phyloP scores from a whole-genome alignment of 2,888 invertebrate species.

The Orthosia gracilis region DNA sequence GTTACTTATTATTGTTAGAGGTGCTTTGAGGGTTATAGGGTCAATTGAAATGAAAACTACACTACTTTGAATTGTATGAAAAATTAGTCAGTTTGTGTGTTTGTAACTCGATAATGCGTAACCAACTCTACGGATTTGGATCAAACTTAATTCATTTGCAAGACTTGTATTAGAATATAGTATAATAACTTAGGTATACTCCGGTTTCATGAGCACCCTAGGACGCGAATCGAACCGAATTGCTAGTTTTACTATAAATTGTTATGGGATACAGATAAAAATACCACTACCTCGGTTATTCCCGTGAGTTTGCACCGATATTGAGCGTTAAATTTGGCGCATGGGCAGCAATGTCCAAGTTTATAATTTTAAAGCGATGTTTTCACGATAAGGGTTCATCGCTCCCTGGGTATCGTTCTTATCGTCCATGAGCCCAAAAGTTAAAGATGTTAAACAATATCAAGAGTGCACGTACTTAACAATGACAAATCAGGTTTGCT shows the following conservation, averaged over 20 bases:
- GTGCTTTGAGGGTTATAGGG: conserved; percentile 10
- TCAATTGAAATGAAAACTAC: conserved; percentile 21
- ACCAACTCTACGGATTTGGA: neutral
- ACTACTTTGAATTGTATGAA: neutral
- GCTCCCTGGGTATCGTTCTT: neutral
- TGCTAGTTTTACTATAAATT: neutral
- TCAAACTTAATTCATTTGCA: neutral
- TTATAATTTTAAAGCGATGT: neutral
- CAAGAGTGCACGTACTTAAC: too few species aligned
- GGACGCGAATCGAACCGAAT: neutral
- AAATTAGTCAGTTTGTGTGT: neutral
- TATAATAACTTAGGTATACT: too few species aligned
- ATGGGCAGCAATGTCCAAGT: conserved; percentile 5
- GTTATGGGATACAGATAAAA: conserved; percentile 7
- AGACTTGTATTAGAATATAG: neutral
- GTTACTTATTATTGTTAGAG: conserved; percentile 16
- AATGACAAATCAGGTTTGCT: too few species aligned
- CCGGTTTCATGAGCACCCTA: neutral
- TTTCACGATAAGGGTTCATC: neutral
- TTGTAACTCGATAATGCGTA: neutral
- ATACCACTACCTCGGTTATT: neutral
- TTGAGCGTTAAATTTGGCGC: conserved; percentile 26
- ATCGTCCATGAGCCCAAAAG: neutral
- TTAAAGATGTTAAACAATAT: neutral
- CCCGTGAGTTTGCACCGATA: conserved; percentile 12